phyloP scores from a whole-genome alignment of 1,140 invertebrate species.

The Scaptomyza montana region DNA sequence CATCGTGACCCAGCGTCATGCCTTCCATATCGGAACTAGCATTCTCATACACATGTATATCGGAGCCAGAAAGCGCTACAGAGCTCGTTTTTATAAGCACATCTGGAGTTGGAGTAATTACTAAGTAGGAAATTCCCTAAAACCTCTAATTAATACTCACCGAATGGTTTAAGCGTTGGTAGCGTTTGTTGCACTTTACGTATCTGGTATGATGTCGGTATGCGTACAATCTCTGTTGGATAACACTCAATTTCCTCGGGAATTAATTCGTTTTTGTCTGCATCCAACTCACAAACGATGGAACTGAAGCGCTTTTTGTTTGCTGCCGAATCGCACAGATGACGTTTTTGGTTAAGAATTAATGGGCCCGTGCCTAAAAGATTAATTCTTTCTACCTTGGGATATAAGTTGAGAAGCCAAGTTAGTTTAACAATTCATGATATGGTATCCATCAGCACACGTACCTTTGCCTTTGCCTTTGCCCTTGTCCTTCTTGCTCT shows the following conservation, averaged over 20 bases:
- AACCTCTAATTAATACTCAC: conserved; percentile 17
- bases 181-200: conserved; percentile 4
- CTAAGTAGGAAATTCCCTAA: no score
- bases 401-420: neutral
- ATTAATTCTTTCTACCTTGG: conserved; percentile 57
- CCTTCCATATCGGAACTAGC: conserved; percentile 41
- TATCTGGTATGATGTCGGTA: conserved; percentile 48
- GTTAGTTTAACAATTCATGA: neutral
- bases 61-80: conserved; percentile 60
- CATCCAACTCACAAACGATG: neutral
- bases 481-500: conserved; percentile 1
- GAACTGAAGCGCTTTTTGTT: neutral
- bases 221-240: conserved; percentile 30
- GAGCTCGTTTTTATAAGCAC: conserved; percentile 64
- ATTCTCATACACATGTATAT: conserved; percentile 75
- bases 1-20: conserved; percentile 72
- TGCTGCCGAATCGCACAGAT: neutral
- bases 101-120: conserved; percentile 36
- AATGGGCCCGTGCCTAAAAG: neutral
- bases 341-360: conserved; percentile 14
- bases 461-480: conserved; percentile 5
- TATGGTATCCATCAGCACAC: neutral
- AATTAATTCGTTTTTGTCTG: neutral
- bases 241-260: neutral
- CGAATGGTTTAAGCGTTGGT: conserved; percentile 50